Conservation (phyloP, 2,797 vertebrate species). For the Dromococcyx pavoninus region DNA sequence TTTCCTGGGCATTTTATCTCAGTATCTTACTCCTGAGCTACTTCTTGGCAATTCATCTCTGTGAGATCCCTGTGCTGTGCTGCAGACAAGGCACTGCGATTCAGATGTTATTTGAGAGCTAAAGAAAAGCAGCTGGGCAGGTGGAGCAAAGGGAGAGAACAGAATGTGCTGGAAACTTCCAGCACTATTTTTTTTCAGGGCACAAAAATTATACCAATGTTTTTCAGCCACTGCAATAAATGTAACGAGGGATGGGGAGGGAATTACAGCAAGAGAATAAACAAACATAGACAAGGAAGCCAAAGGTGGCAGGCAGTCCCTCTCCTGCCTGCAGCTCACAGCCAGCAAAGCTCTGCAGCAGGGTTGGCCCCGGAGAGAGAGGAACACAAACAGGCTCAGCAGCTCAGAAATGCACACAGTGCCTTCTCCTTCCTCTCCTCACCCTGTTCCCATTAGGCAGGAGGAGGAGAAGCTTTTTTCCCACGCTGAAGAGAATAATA, state of each 20-base stretch:
- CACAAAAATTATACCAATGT: neutral
- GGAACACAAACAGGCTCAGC: neutral
- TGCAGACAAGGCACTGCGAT: neutral
- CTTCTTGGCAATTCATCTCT: neutral
- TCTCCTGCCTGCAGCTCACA: constrained; percentile 15
- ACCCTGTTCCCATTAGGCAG: neutral
- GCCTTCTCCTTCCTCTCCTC: neutral
- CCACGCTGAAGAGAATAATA: neutral
- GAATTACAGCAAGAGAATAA: neutral
- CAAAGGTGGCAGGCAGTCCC: constrained; percentile 22
- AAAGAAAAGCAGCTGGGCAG: constrained; percentile 66
- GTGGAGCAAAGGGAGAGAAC: constrained; percentile 58
- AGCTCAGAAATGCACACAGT: neutral
- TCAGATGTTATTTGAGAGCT: constrained; percentile 28
- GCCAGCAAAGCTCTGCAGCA: constrained; percentile 41
- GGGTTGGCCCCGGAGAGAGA: neutral
- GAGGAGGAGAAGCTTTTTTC: neutral
- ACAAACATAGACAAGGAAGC: neutral
- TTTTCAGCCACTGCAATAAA: neutral
- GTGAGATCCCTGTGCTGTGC: neutral
- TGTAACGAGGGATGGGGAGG: accelerated
- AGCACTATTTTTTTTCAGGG: constrained; percentile 57
- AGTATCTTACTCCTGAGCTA: neutral
- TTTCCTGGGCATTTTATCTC: neutral
- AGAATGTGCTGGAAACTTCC: constrained; percentile 87